Evolutionary conservation across 92 coral and sea anemone species (phyloP).

Genomic region (Meandrina meandrites): DNA sequence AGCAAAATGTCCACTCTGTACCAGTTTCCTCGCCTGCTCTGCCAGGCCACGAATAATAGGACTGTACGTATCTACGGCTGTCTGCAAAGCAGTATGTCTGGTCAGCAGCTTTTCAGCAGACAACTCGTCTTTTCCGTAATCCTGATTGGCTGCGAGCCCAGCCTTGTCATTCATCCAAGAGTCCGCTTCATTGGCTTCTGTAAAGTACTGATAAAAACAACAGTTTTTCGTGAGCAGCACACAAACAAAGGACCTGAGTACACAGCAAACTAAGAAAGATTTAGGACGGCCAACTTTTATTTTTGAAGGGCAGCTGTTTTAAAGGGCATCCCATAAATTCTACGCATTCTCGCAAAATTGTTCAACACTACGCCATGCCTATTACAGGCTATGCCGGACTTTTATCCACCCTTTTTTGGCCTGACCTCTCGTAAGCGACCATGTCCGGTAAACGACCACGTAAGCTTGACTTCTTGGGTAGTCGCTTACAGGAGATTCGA

Average conservation of each 20-base stretch:
- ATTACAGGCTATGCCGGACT: too few species aligned
- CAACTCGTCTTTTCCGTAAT: conserved; percentile 91
- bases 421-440: too few species aligned
- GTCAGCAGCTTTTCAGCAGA: conserved; percentile 87
- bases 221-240: neutral
- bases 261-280: neutral
- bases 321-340: too few species aligned
- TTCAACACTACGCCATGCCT: too few species aligned
- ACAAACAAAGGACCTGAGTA: too few species aligned
- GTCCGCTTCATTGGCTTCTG: conserved; percentile 97
- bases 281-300: too few species aligned
- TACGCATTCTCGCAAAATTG: too few species aligned
- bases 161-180: conserved; percentile 99
- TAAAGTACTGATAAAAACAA: conserved; percentile 60
- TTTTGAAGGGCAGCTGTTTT: too few species aligned
- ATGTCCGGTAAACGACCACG: too few species aligned
- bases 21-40: conserved; percentile 79
- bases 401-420: too few species aligned
- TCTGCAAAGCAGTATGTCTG: conserved; percentile 82
- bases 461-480: too few species aligned
- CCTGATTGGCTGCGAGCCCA: conserved; percentile 90
- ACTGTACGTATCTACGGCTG: conserved; percentile 78
- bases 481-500: too few species aligned
- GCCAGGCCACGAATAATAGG: conserved; percentile 70
- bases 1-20: conserved; percentile 70